Percentiles rank a stretch among this genome's conserved stretches.
These are phyloP conservation scores for Crepidodera aurea DNA, from an alignment of 2,888 invertebrate genomes.

Conservation along the genomic window DNA sequence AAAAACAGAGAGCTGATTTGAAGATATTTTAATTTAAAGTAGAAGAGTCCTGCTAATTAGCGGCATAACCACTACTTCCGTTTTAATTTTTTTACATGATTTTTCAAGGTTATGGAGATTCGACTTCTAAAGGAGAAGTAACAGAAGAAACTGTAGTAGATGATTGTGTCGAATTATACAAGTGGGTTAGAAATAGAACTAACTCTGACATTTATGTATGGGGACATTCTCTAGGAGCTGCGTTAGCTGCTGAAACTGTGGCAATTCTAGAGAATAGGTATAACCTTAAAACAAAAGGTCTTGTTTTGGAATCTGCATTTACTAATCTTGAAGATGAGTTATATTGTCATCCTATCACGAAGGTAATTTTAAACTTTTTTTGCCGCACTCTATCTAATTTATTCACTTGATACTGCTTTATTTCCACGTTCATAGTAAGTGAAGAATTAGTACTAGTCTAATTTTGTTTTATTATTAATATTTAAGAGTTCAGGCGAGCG, in stretches of 20 bases:
- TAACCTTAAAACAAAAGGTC: constrained; percentile 44
- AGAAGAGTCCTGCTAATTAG: too few species aligned
- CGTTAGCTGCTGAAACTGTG: constrained; percentile 52
- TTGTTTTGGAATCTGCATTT: constrained; percentile 55
- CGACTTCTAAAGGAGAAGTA: constrained; percentile 48
- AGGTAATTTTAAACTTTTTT: too few species aligned
- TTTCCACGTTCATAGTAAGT: too few species aligned
- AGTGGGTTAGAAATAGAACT: constrained; percentile 51
- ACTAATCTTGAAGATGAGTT: constrained; percentile 53
- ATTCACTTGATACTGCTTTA: too few species aligned
- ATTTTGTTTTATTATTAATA: too few species aligned
- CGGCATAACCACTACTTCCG: too few species aligned
- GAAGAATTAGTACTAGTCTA: too few species aligned
- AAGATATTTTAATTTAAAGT: too few species aligned
- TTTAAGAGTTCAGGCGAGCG: too few species aligned
- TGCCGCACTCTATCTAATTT: too few species aligned
- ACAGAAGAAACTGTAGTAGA: constrained; percentile 54
- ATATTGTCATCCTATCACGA: constrained; percentile 51
- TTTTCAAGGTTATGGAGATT: constrained; percentile 56
- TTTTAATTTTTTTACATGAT: too few species aligned
- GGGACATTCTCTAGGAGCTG: constrained; percentile 57
- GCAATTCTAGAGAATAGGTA: constrained; percentile 39
- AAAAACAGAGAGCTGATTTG: too few species aligned
- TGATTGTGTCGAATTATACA: constrained; percentile 55
- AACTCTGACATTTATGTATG: constrained; percentile 54